phyloP scores from a whole-genome alignment of 2,113 vertebrate genomes.

The Neogale vison region DNA sequence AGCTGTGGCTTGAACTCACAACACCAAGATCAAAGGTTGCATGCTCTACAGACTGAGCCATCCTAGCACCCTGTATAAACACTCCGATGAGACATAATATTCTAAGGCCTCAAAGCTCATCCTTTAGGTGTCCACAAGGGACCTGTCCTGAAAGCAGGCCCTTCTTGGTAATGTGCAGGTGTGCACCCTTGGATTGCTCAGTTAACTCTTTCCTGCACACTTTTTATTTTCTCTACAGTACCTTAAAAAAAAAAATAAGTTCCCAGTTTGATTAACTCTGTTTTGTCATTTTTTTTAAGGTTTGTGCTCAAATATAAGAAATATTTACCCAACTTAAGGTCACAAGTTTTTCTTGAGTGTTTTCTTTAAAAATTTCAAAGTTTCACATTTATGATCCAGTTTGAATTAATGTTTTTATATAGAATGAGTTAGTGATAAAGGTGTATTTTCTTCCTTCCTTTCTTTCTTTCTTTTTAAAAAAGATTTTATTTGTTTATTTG shows the following conservation, averaged over 20 bases:
- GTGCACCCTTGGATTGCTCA: not conserved
- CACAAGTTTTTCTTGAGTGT: not conserved
- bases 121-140: not conserved
- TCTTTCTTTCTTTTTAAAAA: too few species aligned
- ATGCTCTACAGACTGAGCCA: not conserved
- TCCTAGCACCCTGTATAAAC: not conserved
- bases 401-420: not conserved
- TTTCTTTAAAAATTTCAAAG: constrained; percentile 29
- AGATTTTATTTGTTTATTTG: too few species aligned
- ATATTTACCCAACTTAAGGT: not conserved
- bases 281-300: not conserved
- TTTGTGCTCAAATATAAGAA: not conserved
- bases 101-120: not conserved
- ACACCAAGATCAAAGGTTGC: too few species aligned
- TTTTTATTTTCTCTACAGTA: not conserved
- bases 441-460: not conserved
- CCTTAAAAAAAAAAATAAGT: not conserved
- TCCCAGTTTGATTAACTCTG: not conserved
- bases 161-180: not conserved
- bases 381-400: not conserved
- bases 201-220: not conserved
- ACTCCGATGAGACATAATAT: not conserved
- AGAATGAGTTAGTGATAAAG: not conserved
- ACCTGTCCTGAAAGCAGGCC: not conserved
- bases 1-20: too few species aligned